Evolutionary conservation across 2,888 invertebrate genomes (phyloP), one percentile per base, ranked within the genome.

Genomic region (Aricia artaxerxes): DNA sequence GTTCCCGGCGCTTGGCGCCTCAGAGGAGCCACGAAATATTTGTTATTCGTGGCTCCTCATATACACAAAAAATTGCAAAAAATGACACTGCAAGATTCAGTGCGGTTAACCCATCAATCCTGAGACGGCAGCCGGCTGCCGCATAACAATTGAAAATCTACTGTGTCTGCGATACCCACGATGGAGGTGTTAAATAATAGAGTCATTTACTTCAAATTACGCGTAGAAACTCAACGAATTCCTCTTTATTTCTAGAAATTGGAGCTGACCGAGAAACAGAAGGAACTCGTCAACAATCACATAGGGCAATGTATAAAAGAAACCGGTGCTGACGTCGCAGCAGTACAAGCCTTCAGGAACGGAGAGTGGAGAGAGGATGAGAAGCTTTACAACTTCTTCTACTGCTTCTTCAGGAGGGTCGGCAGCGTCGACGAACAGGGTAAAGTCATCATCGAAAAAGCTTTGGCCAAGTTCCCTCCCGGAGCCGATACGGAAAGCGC

Each of bases 351-450:
- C 16, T 53, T 16, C 13, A 76, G 53, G 57, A 35, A 53, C 3
- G 76, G 76, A 11, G 35, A 76, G 4, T 76, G 35, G 53, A 53
- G 13, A 2, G 57, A 76, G 11, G 53, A 76, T 24, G 76, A 76
- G 35, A 13, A 6, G 3, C 3, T 73, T 1, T 2, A 61, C 13
- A 13, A 78, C 31, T 78, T 78, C 73, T 24, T 73, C 57, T 61
- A 57, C 60, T 78, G 78, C 13, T 78, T 78, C 73, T 73, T 78
- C n/a, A 73, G 35, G 40, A 73, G 75, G 40, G 57, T 31, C 16
- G 61, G 73, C 13, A 73, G 73, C 24, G 40, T 78, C 3, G 61
- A 44, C n/a, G 78, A 53, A 4, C 35, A 61, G 31, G 78, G 78
- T 9, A 24, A 61, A 24, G 1, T 61, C 24, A 40, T 53, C 16